Evolutionary conservation across 1,140 invertebrate genomes (phyloP).

Genomic region (Chrysopa pallens): DNA sequence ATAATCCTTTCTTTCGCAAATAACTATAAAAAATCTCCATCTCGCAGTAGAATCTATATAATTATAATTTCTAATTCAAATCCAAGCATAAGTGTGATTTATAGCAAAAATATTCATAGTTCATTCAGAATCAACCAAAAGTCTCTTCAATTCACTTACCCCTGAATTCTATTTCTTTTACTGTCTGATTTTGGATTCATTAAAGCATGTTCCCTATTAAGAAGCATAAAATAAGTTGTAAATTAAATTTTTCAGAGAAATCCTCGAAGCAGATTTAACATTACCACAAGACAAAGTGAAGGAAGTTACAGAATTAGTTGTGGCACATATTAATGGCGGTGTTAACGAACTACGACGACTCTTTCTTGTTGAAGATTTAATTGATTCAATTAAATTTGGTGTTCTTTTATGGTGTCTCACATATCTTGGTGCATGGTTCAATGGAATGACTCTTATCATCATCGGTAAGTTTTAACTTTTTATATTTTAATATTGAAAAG

Average conservation of each 20-base stretch:
- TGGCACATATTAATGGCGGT: conserved; percentile 68
- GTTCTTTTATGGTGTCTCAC: conserved; percentile 86
- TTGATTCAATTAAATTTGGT: conserved; percentile 90
- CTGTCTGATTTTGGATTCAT: too few species aligned
- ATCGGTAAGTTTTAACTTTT: conserved; percentile 43
- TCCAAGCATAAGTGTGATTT: too few species aligned
- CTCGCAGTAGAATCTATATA: too few species aligned
- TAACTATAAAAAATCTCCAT: too few species aligned
- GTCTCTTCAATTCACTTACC: too few species aligned
- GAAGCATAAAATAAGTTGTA: conserved; percentile 1
- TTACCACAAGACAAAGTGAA: conserved; percentile 77
- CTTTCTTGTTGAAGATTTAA: conserved; percentile 89
- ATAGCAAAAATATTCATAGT: too few species aligned
- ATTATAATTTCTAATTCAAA: too few species aligned
- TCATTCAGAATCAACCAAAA: too few species aligned
- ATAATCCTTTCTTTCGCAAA: too few species aligned
- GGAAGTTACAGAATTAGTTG: conserved; percentile 61
- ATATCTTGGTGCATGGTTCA: conserved; percentile 94
- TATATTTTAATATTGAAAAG: too few species aligned
- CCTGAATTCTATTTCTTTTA: too few species aligned
- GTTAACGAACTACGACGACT: conserved; percentile 70
- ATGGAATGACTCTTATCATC: conserved; percentile 92
- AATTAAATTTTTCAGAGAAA: conserved; percentile 41
- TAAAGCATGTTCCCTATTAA: too few species aligned
- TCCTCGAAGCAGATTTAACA: conserved; percentile 71